These are phyloP conservation scores for Montipora capricornis DNA, from an alignment of 64 coral and sea anemone species.

Conservation along the genomic window DNA sequence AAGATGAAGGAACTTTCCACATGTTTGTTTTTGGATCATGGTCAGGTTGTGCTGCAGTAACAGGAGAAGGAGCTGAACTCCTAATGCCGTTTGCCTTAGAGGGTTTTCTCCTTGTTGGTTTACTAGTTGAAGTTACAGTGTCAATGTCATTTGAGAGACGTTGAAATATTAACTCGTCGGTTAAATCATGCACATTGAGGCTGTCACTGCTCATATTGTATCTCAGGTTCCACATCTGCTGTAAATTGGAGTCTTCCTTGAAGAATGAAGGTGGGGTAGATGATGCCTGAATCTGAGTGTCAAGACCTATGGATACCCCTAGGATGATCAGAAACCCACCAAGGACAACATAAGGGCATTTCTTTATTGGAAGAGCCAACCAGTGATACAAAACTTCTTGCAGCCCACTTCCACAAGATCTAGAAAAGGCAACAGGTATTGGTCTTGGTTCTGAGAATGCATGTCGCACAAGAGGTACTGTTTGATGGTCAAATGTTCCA, in stretches of 20 bases:
- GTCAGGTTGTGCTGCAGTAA: not conserved
- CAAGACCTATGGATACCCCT: constrained; percentile 32
- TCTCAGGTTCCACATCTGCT: constrained; percentile 71
- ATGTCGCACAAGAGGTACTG: not conserved
- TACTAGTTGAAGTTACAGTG: not conserved
- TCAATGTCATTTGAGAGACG: not conserved
- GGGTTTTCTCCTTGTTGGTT: not conserved
- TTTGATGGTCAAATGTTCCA: not conserved
- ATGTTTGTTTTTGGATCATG: not conserved
- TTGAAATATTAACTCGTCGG: not conserved
- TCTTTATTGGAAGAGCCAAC: constrained; percentile 58
- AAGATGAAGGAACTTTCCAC: not conserved
- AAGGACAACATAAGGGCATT: constrained; percentile 53
- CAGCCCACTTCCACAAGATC: constrained; percentile 44
- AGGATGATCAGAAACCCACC: constrained; percentile 38
- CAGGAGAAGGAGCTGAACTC: not conserved
- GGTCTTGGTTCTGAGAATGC: too few relatives aligned
- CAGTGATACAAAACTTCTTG: constrained; percentile 69
- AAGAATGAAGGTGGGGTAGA: constrained; percentile 85
- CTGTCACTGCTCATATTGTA: constrained; percentile 82
- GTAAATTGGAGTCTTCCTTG: constrained; percentile 76
- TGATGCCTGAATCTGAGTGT: constrained; percentile 68
- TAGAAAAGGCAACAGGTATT: too few relatives aligned
- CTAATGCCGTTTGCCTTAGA: not conserved
- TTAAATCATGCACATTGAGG: not conserved